A percentile compares a stretch with the other conserved stretches of the same genome.
Evolutionary conservation across 2,113 vertebrate species (phyloP).

Genomic region (Myocastor coypus): DNA sequence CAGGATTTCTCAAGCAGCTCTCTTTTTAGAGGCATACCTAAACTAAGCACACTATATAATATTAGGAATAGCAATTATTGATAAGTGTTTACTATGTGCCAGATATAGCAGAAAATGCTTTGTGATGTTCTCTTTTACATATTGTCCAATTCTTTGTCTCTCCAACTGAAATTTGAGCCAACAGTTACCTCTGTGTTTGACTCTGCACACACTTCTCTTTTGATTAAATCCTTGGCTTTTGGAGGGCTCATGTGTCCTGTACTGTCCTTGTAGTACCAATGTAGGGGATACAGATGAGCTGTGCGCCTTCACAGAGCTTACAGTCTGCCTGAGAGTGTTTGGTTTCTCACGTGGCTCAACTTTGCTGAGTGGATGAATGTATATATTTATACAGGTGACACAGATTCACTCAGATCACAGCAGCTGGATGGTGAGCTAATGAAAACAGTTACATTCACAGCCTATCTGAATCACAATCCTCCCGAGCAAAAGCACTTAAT

Average conservation of each 20-base stretch:
- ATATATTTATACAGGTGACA: background rate
- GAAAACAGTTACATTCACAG: background rate
- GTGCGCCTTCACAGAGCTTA: background rate
- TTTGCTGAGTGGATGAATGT: background rate
- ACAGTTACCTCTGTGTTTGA: background rate
- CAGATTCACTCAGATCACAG: background rate
- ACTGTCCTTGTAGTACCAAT: background rate
- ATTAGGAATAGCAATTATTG: background rate
- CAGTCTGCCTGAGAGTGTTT: background rate
- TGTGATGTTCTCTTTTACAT: background rate
- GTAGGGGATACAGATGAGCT: background rate
- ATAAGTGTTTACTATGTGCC: background rate
- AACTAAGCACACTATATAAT: background rate
- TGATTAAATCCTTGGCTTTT: background rate
- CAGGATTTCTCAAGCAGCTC: background rate
- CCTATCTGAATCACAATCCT: background rate
- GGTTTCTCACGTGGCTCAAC: background rate
- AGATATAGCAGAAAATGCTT: background rate
- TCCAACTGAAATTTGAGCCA: conserved; percentile 9
- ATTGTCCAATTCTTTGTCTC: background rate
- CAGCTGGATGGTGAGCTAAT: background rate
- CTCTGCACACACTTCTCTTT: background rate
- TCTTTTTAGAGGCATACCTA: background rate
- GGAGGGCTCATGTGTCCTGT: background rate
- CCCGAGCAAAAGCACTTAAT: background rate